A percentile compares a stretch with the other conserved stretches of the same genome.
Conservation (phyloP, 1,140 invertebrate genomes). For the Cyclargus thomasi region DNA sequence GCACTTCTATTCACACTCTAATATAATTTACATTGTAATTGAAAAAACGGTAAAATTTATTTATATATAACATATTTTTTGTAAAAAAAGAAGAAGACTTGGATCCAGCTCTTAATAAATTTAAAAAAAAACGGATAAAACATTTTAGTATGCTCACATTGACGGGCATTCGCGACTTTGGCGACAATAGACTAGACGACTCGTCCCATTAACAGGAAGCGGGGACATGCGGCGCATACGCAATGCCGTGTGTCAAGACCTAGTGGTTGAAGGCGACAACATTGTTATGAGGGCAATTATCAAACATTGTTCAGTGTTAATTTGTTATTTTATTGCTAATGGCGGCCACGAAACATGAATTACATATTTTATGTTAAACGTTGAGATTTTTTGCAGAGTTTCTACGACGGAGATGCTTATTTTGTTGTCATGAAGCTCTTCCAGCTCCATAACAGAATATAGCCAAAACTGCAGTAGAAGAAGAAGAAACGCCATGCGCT, state of each 20-base stretch:
- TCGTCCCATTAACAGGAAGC: constrained; percentile 64
- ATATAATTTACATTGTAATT: no score
- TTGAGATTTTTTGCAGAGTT: no score
- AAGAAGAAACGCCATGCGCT: background rate
- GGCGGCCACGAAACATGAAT: background rate
- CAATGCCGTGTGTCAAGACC: constrained; percentile 39
- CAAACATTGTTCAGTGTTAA: background rate
- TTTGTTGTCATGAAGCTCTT: no score
- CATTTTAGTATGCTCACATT: constrained; percentile 28
- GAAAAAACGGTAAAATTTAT: no score
- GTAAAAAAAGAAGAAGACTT: no score
- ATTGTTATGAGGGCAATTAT: constrained; percentile 7
- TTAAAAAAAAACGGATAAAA: no score
- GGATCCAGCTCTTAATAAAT: no score
- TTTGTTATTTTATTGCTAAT: background rate
- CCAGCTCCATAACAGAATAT: no score
- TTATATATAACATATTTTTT: no score
- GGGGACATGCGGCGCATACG: constrained; percentile 50
- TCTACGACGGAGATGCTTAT: no score
- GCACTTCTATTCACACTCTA: no score
- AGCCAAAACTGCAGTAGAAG: background rate
- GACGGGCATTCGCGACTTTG: constrained; percentile 28
- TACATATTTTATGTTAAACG: no score
- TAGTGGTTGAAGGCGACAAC: constrained; percentile 31
- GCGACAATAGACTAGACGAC: constrained; percentile 36